These are phyloP conservation scores for Deilephila porcellus DNA, from an alignment of 2,888 invertebrate species.

Conservation along the genomic window DNA sequence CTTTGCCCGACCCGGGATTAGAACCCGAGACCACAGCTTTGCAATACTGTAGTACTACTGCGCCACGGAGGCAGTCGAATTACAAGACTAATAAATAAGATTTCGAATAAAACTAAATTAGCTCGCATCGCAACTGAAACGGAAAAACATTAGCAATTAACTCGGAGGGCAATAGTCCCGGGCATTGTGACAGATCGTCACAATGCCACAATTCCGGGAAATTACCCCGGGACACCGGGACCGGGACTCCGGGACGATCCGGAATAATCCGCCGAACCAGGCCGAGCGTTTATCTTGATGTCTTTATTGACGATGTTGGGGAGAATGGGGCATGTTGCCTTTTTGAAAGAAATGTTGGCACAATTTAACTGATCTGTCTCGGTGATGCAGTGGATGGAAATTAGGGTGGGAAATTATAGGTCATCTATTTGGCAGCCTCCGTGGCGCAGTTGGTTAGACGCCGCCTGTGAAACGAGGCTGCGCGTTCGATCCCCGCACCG, in stretches of 20 bases:
- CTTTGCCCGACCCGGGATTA: no score
- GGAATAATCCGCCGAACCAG: constrained; percentile 42
- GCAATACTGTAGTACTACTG: no score
- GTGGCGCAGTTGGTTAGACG: no score
- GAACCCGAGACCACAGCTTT: no score
- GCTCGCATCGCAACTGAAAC: constrained; percentile 1
- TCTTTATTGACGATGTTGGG: constrained; percentile 35
- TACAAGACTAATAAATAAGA: background rate
- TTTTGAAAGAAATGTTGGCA: background rate
- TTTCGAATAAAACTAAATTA: constrained; percentile 1
- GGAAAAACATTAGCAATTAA: constrained; percentile 14
- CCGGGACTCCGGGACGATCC: constrained; percentile 28
- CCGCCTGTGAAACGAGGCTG: no score
- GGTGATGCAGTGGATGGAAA: no score
- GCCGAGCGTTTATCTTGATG: constrained; percentile 52
- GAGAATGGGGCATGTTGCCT: constrained; percentile 38
- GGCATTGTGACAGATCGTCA: constrained; percentile 25
- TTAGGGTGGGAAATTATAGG: no score
- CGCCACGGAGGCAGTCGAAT: no score
- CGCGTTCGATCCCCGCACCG: no score
- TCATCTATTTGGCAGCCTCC: no score
- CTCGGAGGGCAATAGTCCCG: background rate
- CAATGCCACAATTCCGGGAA: constrained; percentile 35
- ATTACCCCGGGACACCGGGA: constrained; percentile 34
- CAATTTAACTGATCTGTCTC: background rate